Evolutionary conservation across 2,797 vertebrate genomes (phyloP).

Genomic region (Cheracebus regulus): DNA sequence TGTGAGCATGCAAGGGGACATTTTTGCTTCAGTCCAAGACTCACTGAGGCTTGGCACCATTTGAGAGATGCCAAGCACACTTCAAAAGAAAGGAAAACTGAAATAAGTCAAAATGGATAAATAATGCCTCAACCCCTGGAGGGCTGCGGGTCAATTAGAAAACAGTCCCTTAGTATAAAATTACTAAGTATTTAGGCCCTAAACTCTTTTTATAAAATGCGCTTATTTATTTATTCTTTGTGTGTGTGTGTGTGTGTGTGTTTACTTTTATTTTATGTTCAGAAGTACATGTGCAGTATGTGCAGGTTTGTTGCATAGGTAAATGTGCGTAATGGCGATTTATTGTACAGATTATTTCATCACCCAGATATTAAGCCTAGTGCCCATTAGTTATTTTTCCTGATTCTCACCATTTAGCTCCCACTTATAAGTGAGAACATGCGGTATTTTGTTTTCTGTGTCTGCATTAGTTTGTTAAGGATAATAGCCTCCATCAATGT

Average conservation of each 20-base stretch:
- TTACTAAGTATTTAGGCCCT: background rate
- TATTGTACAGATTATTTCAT: background rate
- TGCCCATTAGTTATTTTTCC: background rate
- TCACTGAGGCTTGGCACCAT: slow-evolving; percentile 1
- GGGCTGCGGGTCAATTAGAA: background rate
- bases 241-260: background rate
- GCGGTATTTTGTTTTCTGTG: background rate
- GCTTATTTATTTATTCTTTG: background rate
- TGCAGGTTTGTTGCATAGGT: background rate
- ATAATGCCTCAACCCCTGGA: background rate
- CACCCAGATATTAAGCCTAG: background rate
- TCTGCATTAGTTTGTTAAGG: background rate
- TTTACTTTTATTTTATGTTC: background rate
- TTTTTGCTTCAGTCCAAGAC: background rate
- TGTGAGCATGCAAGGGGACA: slow-evolving; percentile 8
- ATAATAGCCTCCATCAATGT: background rate
- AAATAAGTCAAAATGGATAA: background rate
- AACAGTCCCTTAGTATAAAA: background rate
- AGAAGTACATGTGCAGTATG: background rate
- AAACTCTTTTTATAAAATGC: background rate
- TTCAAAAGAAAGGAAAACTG: background rate
- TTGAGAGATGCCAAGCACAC: background rate
- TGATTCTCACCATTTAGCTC: background rate
- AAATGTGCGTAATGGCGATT: background rate
- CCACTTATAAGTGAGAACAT: background rate